phyloP scores from a whole-genome alignment of 2,888 invertebrate species.

The Amphipyra berbera region DNA sequence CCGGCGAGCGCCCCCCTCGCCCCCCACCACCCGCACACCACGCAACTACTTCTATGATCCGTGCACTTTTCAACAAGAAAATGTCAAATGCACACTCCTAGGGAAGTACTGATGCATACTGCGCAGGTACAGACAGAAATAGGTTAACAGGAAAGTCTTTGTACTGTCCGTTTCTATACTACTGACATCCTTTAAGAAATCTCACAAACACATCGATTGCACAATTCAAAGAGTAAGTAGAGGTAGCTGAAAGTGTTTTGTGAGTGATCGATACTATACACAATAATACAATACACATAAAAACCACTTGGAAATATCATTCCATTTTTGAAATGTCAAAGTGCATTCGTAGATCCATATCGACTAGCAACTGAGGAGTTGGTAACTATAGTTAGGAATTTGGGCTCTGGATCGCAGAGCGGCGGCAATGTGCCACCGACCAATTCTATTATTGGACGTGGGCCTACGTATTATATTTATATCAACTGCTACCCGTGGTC shows the following conservation, averaged over 20 bases:
- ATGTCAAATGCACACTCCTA: constrained; percentile 80
- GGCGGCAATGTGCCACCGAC: constrained; percentile 71
- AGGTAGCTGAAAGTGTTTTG: constrained; percentile 19
- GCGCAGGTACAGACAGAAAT: constrained; percentile 47
- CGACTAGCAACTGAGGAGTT: constrained; percentile 54
- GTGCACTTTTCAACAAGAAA: constrained; percentile 86
- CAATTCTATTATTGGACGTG: constrained; percentile 75
- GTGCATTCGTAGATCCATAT: constrained; percentile 59
- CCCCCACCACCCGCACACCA: constrained; percentile 64
- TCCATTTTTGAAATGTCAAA: constrained; percentile 61
- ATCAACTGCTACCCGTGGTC: constrained; percentile 80
- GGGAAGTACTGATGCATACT: constrained; percentile 30
- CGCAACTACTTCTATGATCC: constrained; percentile 85
- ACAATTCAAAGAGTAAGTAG: constrained; percentile 19
- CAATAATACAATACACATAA: background rate
- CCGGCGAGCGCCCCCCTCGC: constrained; percentile 72
- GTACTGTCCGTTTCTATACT: constrained; percentile 17
- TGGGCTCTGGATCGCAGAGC: constrained; percentile 60
- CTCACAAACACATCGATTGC: constrained; percentile 21
- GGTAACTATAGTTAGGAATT: constrained; percentile 61
- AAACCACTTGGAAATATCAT: constrained; percentile 16
- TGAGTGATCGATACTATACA: constrained; percentile 8
- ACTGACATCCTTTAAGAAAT: constrained; percentile 12
- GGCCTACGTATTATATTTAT: constrained; percentile 82
- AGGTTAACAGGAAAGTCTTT: constrained; percentile 46